Conservation (phyloP, 2,888 invertebrate species). For the Seladonia tumulorum region DNA sequence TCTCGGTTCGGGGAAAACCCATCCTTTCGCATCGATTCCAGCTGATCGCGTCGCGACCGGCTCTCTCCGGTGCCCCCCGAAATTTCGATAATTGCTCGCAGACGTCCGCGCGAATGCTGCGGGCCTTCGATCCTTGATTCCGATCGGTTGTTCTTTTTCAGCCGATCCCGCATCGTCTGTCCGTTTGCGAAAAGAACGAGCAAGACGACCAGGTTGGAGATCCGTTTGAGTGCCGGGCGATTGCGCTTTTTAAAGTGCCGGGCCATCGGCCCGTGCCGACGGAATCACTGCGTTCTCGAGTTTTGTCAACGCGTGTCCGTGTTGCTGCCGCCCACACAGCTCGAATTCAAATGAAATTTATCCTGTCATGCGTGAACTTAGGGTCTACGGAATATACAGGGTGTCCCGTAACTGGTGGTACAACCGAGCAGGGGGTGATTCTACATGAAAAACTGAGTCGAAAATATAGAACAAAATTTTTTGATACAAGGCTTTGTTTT, state of each 20-base stretch:
- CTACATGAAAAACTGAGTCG: too few species aligned
- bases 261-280: not conserved
- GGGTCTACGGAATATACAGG: not conserved
- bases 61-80: not conserved
- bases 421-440: too few species aligned
- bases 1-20: not conserved
- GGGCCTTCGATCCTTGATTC: slow-evolving; percentile 27
- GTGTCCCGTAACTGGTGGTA: too few species aligned
- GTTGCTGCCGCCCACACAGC: too few species aligned
- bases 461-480: too few species aligned
- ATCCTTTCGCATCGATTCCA: slow-evolving; percentile 11
- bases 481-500: too few species aligned
- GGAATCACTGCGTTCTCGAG: too few species aligned
- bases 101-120: slow-evolving; percentile 14
- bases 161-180: slow-evolving; percentile 7
- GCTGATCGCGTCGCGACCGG: slow-evolving; percentile 5
- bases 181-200: slow-evolving; percentile 6
- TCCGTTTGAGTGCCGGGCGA: not conserved
- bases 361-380: not conserved
- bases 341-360: not conserved
- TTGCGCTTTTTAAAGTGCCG: not conserved
- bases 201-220: not conserved
- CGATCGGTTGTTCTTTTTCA: slow-evolving; percentile 25
- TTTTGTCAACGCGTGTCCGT: too few species aligned
- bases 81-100: slow-evolving; percentile 48